These are phyloP conservation scores for Bombycilla garrulus DNA, from an alignment of 2,113 vertebrate species.

Conservation along the genomic window DNA sequence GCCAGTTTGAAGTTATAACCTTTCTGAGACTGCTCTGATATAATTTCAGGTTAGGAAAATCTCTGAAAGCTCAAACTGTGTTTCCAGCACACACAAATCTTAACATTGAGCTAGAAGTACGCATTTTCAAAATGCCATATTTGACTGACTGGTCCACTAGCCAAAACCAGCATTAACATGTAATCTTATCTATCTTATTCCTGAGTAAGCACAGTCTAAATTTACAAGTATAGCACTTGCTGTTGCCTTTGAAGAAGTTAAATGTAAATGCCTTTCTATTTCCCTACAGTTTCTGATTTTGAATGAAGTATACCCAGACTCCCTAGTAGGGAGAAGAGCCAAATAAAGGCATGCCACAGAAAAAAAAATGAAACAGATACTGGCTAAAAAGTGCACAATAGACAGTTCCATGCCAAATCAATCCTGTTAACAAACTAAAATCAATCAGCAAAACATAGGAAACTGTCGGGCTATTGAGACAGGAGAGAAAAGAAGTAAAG, in stretches of 20 bases:
- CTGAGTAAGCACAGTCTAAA: constrained; percentile 16
- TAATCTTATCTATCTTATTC: neutral
- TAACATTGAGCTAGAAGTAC: neutral
- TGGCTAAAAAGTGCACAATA: neutral
- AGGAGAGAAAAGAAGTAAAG: neutral
- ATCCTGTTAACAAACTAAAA: neutral
- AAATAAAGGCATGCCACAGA: constrained; percentile 16
- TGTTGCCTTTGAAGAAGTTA: constrained; percentile 10
- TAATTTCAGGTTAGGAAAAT: neutral
- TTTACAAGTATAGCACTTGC: neutral
- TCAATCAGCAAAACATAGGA: neutral
- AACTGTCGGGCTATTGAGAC: neutral
- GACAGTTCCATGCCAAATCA: neutral
- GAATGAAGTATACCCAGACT: neutral
- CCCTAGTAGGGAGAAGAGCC: neutral
- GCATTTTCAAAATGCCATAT: neutral
- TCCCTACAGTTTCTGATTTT: neutral
- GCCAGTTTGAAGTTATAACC: neutral
- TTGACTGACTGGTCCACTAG: neutral
- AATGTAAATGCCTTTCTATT: neutral
- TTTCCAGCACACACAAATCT: neutral
- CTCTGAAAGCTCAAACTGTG: neutral
- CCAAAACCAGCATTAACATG: neutral
- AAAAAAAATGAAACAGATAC: constrained; percentile 17
- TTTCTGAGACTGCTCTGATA: neutral